A percentile compares a stretch with the other conserved stretches of the same genome.
Evolutionary conservation across 2,797 vertebrate genomes (phyloP).

Genomic region (Borostomias antarcticus): DNA sequence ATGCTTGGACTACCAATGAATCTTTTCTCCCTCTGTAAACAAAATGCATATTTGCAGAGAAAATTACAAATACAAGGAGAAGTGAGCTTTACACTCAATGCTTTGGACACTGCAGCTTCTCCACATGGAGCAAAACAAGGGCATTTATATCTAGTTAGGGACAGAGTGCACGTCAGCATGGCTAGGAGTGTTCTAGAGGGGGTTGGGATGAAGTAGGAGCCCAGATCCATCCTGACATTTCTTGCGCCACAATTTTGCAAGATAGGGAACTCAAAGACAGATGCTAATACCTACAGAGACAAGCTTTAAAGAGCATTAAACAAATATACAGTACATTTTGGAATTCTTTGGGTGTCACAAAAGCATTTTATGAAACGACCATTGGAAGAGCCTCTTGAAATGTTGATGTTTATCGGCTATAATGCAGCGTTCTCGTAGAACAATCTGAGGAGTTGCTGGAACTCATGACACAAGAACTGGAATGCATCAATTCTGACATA

Average conservation of each 20-base stretch:
- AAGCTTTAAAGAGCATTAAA: constrained; percentile 82
- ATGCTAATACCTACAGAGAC: constrained; percentile 70
- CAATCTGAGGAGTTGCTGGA: constrained; percentile 52
- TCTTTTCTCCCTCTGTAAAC: constrained; percentile 69
- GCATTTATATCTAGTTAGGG: constrained; percentile 70
- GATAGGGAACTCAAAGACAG: constrained; percentile 70
- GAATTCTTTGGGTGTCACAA: constrained; percentile 70
- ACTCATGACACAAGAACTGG: constrained; percentile 62
- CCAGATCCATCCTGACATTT: constrained; percentile 77
- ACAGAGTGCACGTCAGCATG: constrained; percentile 73
- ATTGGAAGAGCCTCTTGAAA: constrained; percentile 43
- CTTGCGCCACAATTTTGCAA: constrained; percentile 58
- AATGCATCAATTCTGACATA: constrained; percentile 69
- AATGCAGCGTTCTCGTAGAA: constrained; percentile 68
- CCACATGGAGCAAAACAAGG: constrained; percentile 70
- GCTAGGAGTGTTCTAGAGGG: constrained; percentile 74
- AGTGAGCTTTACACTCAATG: constrained; percentile 74
- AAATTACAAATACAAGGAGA: constrained; percentile 76
- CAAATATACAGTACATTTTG: constrained; percentile 79
- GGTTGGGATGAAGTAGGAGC: constrained; percentile 59
- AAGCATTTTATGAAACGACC: constrained; percentile 56
- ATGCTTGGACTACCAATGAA: constrained; percentile 79
- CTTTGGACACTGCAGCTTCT: constrained; percentile 68
- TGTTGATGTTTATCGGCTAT: constrained; percentile 77
- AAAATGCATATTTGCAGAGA: constrained; percentile 81